These are phyloP conservation scores for Nyctibius grandis DNA, from an alignment of 2,797 vertebrate genomes.

Conservation along the genomic window DNA sequence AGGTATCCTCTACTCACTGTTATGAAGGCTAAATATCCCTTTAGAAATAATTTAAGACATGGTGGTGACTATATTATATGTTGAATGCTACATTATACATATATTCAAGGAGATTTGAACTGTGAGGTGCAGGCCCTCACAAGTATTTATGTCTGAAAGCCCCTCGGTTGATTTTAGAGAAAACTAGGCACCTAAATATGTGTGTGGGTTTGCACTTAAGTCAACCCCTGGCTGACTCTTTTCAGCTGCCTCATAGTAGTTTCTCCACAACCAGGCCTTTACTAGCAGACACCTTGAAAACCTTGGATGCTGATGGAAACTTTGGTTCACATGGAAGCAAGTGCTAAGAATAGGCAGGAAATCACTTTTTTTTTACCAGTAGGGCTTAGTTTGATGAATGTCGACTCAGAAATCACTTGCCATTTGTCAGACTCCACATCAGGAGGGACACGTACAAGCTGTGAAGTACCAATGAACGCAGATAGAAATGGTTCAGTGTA, in stretches of 20 bases:
- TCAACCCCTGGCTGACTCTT: not conserved
- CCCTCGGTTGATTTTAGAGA: not conserved
- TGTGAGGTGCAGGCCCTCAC: not conserved
- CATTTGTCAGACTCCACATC: not conserved
- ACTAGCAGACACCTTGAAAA: not conserved
- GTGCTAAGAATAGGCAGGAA: not conserved
- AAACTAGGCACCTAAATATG: not conserved
- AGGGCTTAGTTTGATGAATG: not conserved
- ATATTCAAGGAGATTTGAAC: not conserved
- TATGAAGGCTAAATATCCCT: not conserved
- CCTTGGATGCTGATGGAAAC: not conserved
- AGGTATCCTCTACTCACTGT: not conserved
- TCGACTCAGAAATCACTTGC: not conserved
- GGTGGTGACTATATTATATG: not conserved
- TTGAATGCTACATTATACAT: not conserved
- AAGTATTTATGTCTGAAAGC: not conserved
- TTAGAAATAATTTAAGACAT: not conserved
- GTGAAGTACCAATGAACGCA: not conserved
- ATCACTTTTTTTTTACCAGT: not conserved
- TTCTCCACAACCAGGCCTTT: not conserved
- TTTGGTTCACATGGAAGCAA: not conserved
- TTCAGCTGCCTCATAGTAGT: not conserved
- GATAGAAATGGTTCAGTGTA: not conserved
- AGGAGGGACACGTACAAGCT: not conserved
- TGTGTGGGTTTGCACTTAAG: not conserved